phyloP scores from a whole-genome alignment of 2,888 invertebrate species.

The Drosophila mimica region DNA sequence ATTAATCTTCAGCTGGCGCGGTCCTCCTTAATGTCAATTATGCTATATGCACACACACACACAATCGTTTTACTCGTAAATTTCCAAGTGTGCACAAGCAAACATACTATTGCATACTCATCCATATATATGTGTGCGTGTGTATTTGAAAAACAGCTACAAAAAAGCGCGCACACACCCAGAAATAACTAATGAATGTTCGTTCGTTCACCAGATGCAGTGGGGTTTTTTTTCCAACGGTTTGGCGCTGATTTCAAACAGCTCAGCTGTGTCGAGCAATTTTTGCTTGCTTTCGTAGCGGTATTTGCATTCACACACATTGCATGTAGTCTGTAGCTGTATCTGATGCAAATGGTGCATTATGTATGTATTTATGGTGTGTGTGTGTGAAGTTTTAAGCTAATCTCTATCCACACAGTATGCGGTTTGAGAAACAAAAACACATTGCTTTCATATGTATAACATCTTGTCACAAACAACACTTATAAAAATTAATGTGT shows the following conservation, averaged over 20 bases:
- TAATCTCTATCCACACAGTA: constrained; percentile 25
- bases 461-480: constrained; percentile 11
- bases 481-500: background rate
- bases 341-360: constrained; percentile 28
- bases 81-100: constrained; percentile 39
- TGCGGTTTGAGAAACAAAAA: constrained; percentile 22
- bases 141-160: constrained; percentile 15
- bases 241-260: constrained; percentile 26
- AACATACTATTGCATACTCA: constrained; percentile 9
- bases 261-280: constrained; percentile 53
- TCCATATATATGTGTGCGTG: background rate
- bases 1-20: constrained; percentile 49
- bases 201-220: constrained; percentile 43
- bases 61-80: constrained; percentile 58
- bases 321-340: constrained; percentile 8
- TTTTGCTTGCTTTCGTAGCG: constrained; percentile 9
- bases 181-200: constrained; percentile 63
- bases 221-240: constrained; percentile 20
- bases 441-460: constrained; percentile 32
- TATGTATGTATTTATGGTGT: constrained; percentile 13
- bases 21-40: constrained; percentile 80
- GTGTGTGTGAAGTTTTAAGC: constrained; percentile 25
- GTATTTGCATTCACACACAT: constrained; percentile 1
- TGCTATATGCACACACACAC: constrained; percentile 32
- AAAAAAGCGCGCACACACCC: constrained; percentile 48